Evolutionary conservation across 1,140 invertebrate genomes (phyloP), one percentile per base, ranked within the genome.

Genomic region (Conus ventricosus): DNA sequence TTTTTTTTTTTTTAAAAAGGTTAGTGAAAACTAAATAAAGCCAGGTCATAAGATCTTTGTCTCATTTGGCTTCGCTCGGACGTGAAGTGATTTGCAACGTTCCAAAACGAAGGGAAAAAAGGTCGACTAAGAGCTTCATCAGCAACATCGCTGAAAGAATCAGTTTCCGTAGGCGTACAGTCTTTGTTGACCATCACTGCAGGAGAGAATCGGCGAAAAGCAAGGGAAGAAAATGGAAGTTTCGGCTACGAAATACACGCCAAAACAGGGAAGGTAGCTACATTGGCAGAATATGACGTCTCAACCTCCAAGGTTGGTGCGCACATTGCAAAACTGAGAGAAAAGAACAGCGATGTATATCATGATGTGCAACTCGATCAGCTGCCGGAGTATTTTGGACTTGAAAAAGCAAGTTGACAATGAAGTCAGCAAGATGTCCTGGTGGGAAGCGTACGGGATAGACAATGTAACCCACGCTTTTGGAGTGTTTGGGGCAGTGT

Each of bases 361-460:
- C 71, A 78, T 80, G 83, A 91, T 27, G 91, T 94, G 0, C 88
- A 92, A 51, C 76, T 94, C 4, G 91, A 91, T 53, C 81, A 92
- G 76, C 57, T 94, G 20, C 93, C 94, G 7, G 87, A 91, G 51
- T 94, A 93, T 84, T 84, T 80, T 86, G 2, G 90, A 91, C 7
- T 88, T 94, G 39, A 92, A 88, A 17, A 51, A 86, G 2, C 78
- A 93, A 87, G 89, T 94, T 0, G 78, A 90, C 15, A 83, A 60
- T 1, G 55, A 94, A 15, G 84, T 93, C 3, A 81, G 88, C 0
- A 51, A 81, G 5, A 89, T 90, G 51, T 90, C 91, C 25, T 93
- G 92, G 93, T 93, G 91, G 91, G 93, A 94, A 25, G 57, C 87
- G 5, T 93, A 93, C 89, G 94, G 94, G 17, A 88, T 93, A 3